Evolutionary conservation across 1,140 invertebrate species (phyloP), one percentile per base, ranked within the genome.

Genomic region (Drosophila kanapiae): DNA sequence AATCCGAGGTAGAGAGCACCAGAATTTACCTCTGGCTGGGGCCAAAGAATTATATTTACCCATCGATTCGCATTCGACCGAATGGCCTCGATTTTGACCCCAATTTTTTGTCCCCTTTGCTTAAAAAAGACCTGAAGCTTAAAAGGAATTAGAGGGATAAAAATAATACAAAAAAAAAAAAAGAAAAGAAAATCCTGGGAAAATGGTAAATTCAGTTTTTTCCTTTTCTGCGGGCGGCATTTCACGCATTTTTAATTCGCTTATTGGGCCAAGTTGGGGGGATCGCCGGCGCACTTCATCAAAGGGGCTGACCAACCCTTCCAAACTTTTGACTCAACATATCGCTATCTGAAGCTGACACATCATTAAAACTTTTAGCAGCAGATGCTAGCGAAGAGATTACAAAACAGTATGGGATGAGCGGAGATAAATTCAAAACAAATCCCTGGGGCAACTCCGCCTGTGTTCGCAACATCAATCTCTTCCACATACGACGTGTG

Each of bases 341-440:
- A 54, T 70, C 48, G 13, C 33, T 67, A 68, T 56, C 67, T 70
- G 67, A 70, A n/a, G 31, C 62, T 68, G 67, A 56, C 67, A 70
- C 67, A 70, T 70, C 67, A 70, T 70, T 70, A 68, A 70, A 70
- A 70, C 48, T 70, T 70, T 70, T 68, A 11, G 63, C 33, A 40
- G 38, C 63, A 68, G 67, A 70, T 70, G 67, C 67, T 45, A 53
- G 27, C 38, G 63, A 18, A 54, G 48, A 70, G 68, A 56, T 51
- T 27, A 38, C 38, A 16, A 1, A 37, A 45, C 37, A 29, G 35
- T 65, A 13, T 13, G 4, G 33, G 18, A 33, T 31, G 27, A 31
- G 61, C n/a, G 3, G 11, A 29, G 38, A 16, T 27, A 23, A 27
- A 64, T 61, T 62, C 33, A 64, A 33, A 33, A 33, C 29, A 61